A percentile compares a stretch with the other conserved stretches of the same genome.
These are phyloP conservation scores for Cirrhinus molitorella DNA, from an alignment of 2,797 vertebrate genomes.

Conservation along the genomic window DNA sequence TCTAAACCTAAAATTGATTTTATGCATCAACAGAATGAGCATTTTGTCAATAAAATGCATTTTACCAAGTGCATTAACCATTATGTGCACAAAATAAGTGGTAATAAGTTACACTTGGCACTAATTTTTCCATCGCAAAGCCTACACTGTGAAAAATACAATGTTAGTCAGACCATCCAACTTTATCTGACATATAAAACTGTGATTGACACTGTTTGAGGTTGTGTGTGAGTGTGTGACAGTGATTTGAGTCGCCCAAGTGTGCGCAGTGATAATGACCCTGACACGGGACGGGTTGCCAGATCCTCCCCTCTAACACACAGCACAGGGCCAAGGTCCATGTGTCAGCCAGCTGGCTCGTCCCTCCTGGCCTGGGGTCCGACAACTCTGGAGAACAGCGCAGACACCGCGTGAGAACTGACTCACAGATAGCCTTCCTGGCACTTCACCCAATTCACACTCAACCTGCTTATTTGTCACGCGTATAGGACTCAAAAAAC, in stretches of 20 bases:
- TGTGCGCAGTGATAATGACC: constrained; percentile 14
- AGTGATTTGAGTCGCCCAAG: not conserved
- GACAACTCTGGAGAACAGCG: constrained; percentile 10
- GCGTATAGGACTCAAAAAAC: not conserved
- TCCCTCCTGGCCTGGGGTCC: constrained; percentile 20
- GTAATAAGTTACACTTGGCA: no score
- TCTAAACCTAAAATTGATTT: not conserved
- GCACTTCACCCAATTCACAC: not conserved
- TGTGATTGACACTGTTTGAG: not conserved
- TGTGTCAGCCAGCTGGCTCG: constrained; percentile 35
- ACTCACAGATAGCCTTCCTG: not conserved
- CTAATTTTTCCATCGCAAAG: no score
- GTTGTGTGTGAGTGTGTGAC: not conserved
- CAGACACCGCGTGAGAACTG: not conserved
- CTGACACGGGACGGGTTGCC: not conserved
- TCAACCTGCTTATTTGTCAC: not conserved
- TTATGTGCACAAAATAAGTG: not conserved
- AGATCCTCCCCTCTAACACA: constrained; percentile 1
- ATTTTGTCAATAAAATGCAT: not conserved
- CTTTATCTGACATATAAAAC: not conserved
- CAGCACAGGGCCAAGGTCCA: constrained; percentile 14
- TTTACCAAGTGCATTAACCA: not conserved
- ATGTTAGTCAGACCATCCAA: not conserved
- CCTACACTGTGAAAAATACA: no score
- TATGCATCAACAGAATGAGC: not conserved